Conservation (phyloP, 2,888 invertebrate genomes). For the Stenichneumon culpator region DNA sequence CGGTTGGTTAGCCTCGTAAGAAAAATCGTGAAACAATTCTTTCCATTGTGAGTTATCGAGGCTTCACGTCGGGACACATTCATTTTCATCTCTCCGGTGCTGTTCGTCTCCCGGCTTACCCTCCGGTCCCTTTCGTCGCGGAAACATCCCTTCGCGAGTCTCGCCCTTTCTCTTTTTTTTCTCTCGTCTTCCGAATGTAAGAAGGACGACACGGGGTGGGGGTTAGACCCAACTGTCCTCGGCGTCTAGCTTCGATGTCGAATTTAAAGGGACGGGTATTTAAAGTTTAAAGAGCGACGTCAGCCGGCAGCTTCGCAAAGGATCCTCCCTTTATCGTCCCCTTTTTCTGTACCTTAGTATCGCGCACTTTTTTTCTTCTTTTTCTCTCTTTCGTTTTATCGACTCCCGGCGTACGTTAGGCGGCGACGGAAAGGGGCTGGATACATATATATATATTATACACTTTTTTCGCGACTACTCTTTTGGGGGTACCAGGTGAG, state of each 20-base stretch:
- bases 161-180: constrained; percentile 25
- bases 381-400: constrained; percentile 62
- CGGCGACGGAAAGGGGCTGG: constrained; percentile 43
- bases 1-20: constrained; percentile 1
- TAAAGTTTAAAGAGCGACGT: constrained; percentile 72
- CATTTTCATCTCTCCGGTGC: constrained; percentile 14
- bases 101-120: constrained; percentile 28
- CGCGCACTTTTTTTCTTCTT: constrained; percentile 51
- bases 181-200: constrained; percentile 33
- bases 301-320: constrained; percentile 48
- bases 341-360: constrained; percentile 51
- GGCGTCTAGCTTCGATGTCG: constrained; percentile 58
- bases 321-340: constrained; percentile 48
- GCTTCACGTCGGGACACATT: background rate
- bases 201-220: constrained; percentile 11
- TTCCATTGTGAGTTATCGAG: background rate
- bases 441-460: background rate
- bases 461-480: constrained; percentile 49
- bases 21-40: constrained; percentile 9
- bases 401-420: constrained; percentile 56
- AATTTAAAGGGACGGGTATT: constrained; percentile 74
- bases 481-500: constrained; percentile 52
- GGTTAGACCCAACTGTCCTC: constrained; percentile 62
- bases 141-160: constrained; percentile 52
- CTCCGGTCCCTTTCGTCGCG: constrained; percentile 59